Evolutionary conservation across 2,113 vertebrate species (phyloP), one percentile per base, ranked within the genome.

Genomic region (Myotis yumanensis): DNA sequence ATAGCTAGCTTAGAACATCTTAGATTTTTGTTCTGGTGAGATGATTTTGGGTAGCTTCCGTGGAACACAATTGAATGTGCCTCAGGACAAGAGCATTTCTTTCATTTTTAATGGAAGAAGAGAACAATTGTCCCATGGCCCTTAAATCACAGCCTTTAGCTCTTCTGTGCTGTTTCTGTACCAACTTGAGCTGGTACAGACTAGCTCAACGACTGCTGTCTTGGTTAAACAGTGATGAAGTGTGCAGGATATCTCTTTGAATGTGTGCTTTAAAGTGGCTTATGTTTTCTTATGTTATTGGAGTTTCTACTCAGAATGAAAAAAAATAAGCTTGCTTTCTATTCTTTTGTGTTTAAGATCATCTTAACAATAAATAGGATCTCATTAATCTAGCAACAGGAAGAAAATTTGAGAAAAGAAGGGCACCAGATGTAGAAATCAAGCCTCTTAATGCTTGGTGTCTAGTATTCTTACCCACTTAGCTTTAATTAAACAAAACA

Each of bases 321-420:
- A 94, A 86, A 95, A n/a, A 40, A 75, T 76, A 89, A 84, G 12
- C 30, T 94, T 59, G 52, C 9, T 91, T 94, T 75, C 37, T 94
- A 9, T 73, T 86, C 15, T 95, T 28, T 68, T 79, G 22, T 79
- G 71, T 32, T 89, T 89, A 52, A 79, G 40, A 86, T 89, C 10
- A 66, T 96, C 57, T 76, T 95, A 84, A 71, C 9, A 86, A 75
- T 7, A 89, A 86, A 40, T 88, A 90, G n/a, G 51, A 40, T 87
- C 35, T 72, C 85, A 89, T 76, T 82, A 89, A 92, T 76, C 35
- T 89, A 89, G 22, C 62, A 96, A 71, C 37, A 81, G 14, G 43
- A 89, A 64, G 52, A 81, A 84, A 59, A 95, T 80, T 75, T 72
- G 72, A 93, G 72, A 57, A 85, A 80, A 93, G 69, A 89, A 90